Evolutionary conservation across 2,888 invertebrate species (phyloP), one percentile per base, ranked within the genome.

Genomic region (Poecilobothrus nobilitatus): DNA sequence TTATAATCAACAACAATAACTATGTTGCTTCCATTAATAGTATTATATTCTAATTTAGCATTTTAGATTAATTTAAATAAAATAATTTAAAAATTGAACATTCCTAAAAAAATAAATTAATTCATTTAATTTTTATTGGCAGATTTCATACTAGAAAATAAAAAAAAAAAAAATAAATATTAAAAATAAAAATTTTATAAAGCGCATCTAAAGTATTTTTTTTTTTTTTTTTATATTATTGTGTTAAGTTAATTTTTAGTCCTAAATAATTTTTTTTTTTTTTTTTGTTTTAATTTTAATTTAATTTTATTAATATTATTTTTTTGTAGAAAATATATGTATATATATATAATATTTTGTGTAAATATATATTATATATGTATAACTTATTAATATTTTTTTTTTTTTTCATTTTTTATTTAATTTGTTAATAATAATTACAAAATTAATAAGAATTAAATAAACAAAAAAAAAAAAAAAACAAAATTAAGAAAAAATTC

Each of bases 321-420:
- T 53, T 12, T 53, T 53, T 53, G 53, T 53, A 53, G 53, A 53
- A 53, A 53, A 53, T 53, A 53, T 53, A 18, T 53, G 53, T 53
- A 18, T 53, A 18, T 53, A 53, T 27, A 27, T 27, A 27, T 27
- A 27, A 27, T 53, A 18, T 18, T 53, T 12, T 53, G 53, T 53
- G 53, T 53, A 53, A 53, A 53, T 53, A 18, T 53, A 37, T 37
- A 37, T 37, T 12, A 27, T 12, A 37, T 10, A 53, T 53, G 53
- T 53, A 53, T 53, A 53, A 18, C 15, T 53, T 53, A 41, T 41
- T 15, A 41, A 41, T 12, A 27, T 41, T 41, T n/a, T n/a, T n/a
- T n/a, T 12, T 41, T 41, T 18, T 53, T 6, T 37, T 10, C 9
- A 7, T 53, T 53, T 53, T 53, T 53, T 53, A 27, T 53, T 53